Evolutionary conservation across 2,888 invertebrate genomes (phyloP), one percentile per base, ranked within the genome.

Genomic region (Cephus sareptanus): DNA sequence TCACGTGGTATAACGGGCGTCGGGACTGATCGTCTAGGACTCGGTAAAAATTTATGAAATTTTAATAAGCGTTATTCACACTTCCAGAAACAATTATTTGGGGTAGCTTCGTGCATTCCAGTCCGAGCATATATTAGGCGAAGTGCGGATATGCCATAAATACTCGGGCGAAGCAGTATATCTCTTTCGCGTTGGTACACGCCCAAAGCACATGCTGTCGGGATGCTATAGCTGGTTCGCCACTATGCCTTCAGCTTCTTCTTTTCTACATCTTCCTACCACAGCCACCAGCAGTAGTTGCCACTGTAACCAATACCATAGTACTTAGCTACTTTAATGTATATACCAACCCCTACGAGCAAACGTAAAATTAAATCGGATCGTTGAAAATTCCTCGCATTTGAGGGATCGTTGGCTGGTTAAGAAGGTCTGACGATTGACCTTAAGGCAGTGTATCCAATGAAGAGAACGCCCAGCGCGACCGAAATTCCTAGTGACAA

Each of bases 71-170:
- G 79, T 85, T 85, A 86, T 90, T 89, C 87, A 85, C 89, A 88
- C 89, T 90, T 90, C 87, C 88, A 89, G 86, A 89, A 90, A 88
- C 89, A 89, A 91, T 91, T 90, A 91, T 91, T 89, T 84, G 88
- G 86, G 84, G 86, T 85, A 83, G 87, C 83, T 83, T 81, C 84
- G 82, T 84, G 86, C 87, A 89, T 89, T 87, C 89, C 88, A 81
- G 81, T 80, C 82, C 82, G 75, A 81, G 78, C 73, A 75, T 83
- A 84, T 83, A 85, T 86, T 83, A 84, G 86, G 85, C 83, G 84
- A 84, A 86, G 89, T 87, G 88, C 88, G 89, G 88, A 91, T 90
- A 90, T 87, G 89, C 91, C 91, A 89, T 91, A 91, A 91, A 91
- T 91, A 91, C 90, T 89, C 88, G 85, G 79, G 83, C 87, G 86